Conservation (phyloP, 2,113 vertebrate species). For the Pangasianodon hypophthalmus region DNA sequence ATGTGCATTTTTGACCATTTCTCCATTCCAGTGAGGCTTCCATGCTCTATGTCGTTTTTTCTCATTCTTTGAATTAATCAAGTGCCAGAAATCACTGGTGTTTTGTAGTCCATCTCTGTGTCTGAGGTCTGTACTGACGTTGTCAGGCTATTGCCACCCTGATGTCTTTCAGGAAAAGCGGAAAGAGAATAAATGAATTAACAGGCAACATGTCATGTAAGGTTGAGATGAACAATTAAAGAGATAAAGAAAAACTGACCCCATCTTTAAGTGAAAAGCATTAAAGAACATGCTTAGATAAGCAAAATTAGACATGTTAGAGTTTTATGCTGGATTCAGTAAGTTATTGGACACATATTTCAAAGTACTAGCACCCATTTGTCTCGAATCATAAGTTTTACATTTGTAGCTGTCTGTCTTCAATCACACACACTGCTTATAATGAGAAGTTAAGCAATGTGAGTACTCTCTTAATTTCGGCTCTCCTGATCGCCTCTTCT, state of each 20-base stretch:
- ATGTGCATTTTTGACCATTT: neutral
- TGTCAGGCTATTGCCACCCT: neutral
- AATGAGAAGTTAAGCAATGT: constrained; percentile 14
- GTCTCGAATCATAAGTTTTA: constrained; percentile 2
- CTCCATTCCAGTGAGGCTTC: too few species aligned
- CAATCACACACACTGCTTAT: neutral
- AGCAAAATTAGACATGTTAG: constrained; percentile 8
- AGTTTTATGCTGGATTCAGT: neutral
- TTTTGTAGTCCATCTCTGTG: too few species aligned
- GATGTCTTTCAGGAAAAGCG: neutral
- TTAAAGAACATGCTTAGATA: neutral
- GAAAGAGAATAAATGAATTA: neutral
- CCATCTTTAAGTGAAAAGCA: neutral
- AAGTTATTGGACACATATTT: neutral
- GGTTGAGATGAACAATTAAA: neutral
- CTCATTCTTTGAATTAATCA: too few species aligned
- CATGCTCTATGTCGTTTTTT: too few species aligned
- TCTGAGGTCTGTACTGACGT: neutral
- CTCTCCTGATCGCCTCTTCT: constrained; percentile 7
- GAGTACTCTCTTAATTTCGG: constrained; percentile 24
- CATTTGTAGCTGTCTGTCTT: constrained; percentile 22
- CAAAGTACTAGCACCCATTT: neutral
- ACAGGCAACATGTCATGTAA: neutral
- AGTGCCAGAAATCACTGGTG: too few species aligned
- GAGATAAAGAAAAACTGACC: neutral